These are phyloP conservation scores for Synergus umbraculus DNA, from an alignment of 2,888 invertebrate genomes.

Conservation along the genomic window DNA sequence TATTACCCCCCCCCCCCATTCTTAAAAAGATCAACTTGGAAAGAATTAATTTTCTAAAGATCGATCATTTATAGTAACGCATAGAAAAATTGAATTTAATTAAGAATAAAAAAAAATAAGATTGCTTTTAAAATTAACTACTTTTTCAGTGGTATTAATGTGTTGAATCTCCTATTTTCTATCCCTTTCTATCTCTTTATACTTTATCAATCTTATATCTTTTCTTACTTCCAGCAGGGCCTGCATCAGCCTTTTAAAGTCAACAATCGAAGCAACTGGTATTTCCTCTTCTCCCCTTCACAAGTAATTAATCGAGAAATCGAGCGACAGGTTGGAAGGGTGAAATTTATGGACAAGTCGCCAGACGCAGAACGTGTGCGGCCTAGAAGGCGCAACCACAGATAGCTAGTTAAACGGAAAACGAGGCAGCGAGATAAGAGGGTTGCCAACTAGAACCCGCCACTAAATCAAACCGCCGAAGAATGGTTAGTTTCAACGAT, in stretches of 20 bases:
- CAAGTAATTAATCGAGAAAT: slow-evolving; percentile 28
- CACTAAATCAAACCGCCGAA: slow-evolving; percentile 61
- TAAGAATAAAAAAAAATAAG: no score
- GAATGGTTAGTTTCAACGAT: slow-evolving; percentile 60
- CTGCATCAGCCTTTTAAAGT: background rate
- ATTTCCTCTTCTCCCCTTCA: background rate
- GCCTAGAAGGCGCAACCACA: slow-evolving; percentile 28
- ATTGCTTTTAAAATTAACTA: no score
- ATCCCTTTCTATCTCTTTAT: no score
- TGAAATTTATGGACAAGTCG: slow-evolving; percentile 39
- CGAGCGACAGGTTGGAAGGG: slow-evolving; percentile 6
- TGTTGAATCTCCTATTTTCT: no score
- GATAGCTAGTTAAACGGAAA: slow-evolving; percentile 37
- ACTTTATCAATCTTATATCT: no score
- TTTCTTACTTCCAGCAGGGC: no score
- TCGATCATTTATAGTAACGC: no score
- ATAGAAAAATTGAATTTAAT: no score
- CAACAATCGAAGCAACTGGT: slow-evolving; percentile 10
- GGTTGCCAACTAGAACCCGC: slow-evolving; percentile 54
- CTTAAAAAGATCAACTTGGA: no score
- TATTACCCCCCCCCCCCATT: no score
- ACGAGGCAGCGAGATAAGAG: slow-evolving; percentile 52
- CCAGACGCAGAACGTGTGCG: slow-evolving; percentile 12
- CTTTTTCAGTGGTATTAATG: no score
- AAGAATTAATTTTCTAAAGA: no score